Conservation (phyloP, 53 echinoderm and acorn worm genomes). For the Holothuria leucospilota region DNA sequence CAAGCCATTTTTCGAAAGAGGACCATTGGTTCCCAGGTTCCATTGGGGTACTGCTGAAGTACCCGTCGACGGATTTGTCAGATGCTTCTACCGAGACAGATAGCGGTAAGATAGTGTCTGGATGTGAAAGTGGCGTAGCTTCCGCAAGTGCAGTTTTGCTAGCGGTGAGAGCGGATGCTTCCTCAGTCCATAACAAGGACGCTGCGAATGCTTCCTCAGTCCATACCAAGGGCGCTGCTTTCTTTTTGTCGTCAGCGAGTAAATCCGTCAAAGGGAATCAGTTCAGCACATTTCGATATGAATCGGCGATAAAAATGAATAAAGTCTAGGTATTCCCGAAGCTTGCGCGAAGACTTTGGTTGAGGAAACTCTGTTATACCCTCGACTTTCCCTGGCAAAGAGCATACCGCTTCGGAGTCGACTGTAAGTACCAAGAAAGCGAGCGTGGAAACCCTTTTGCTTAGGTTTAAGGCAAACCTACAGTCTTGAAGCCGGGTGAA, state of each 20-base stretch:
- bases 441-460: conserved; percentile 16
- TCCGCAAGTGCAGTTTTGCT: too few relatives aligned
- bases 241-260: conserved; percentile 23
- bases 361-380: too few relatives aligned
- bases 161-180: conserved; percentile 5
- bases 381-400: conserved; percentile 23
- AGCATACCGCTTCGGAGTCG: conserved; percentile 24
- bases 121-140: too few relatives aligned
- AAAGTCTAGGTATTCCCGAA: conserved; percentile 63
- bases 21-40: conserved; percentile 57
- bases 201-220: too few relatives aligned
- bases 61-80: conserved; percentile 54
- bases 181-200: too few relatives aligned
- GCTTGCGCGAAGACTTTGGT: conserved; percentile 45
- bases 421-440: conserved; percentile 60
- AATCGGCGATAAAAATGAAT: conserved; percentile 70
- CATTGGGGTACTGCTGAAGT: conserved; percentile 55
- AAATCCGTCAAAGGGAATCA: conserved; percentile 54
- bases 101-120: conserved; percentile 24
- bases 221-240: neutral
- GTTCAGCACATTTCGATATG: too few relatives aligned
- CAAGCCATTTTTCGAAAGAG: conserved; percentile 61
- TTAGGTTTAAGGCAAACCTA: conserved; percentile 53
- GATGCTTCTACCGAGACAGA: conserved; percentile 52
- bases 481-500: conserved; percentile 47